Base-by-base conservation (phyloP, 2,888 invertebrate species). In the Myopa testacea region DNA sequence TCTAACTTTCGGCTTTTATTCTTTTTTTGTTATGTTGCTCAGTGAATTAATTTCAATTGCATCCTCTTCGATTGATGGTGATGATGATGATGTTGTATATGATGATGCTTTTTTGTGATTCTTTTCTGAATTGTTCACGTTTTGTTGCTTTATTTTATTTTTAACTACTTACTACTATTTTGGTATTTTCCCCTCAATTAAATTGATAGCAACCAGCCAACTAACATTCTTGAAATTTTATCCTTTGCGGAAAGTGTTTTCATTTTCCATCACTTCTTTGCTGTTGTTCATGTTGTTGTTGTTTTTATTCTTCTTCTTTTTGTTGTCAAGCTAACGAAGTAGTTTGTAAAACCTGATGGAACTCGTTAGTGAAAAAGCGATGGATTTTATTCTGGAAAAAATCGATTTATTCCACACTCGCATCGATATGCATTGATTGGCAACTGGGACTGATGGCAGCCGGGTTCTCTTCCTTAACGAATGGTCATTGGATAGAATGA, bases 211-310 rank as follows among this genome's bases (percentile, higher is more conserved):
- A 65, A 62, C 37, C 34, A 65, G 4, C 38, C 14, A 38, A 34
- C 37, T 12, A 37, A 65, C 14, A 65, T 65, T 65, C 38, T 38
- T 65, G 14, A 65, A 26, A 37, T 65, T 10, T 38, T 65, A 10
- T 67, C n/a, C 38, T 55, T 26, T 58, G 26, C 68, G 45, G 60
- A 75, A 75, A 75, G 75, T 75, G 69, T 75, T 75, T 75, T 69
- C 75, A 75, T 69, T 75, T 75, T 60, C 69, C 45, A 14, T 45
- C 16, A 38, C 62, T 34, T 65, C 16, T 26, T 65, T 65, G 65
- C 4, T 63, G 34, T n/a, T 63, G 34, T 1, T 16, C 6, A 58
- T 63, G 34, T 65, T n/a, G 65, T 37, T 65, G 65, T 65, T 65
- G 65, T 38, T 63, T 1, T 63, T n/a, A 26, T 16, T 4, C 4